Percentiles rank a stretch among this genome's conserved stretches.
Conservation (phyloP, 2,888 invertebrate species). For the Fragum fragum region DNA sequence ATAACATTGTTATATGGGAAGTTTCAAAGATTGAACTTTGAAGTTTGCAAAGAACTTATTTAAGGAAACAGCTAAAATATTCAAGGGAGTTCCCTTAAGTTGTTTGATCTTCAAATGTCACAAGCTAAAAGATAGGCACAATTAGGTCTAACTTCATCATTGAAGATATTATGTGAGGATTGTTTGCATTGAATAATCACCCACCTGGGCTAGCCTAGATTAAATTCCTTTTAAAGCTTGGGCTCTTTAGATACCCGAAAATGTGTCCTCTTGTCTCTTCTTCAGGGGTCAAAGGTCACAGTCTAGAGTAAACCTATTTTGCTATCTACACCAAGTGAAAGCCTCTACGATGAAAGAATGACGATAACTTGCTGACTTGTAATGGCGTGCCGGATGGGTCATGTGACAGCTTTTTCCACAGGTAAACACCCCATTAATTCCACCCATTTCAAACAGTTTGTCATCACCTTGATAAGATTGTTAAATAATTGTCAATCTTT, state of each 20-base stretch:
- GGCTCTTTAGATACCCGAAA: conserved; percentile 41
- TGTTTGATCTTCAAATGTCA: conserved; percentile 18
- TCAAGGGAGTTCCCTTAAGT: no score
- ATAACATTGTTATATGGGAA: no score
- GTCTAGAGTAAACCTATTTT: conserved; percentile 55
- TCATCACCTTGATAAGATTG: conserved; percentile 62
- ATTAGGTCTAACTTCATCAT: conserved; percentile 33
- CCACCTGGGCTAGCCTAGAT: conserved; percentile 62
- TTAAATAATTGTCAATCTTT: conserved; percentile 31
- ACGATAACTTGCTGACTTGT: conserved; percentile 35
- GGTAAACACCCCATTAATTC: conserved; percentile 56
- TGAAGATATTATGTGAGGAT: conserved; percentile 11
- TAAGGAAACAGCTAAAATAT: no score
- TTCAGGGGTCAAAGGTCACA: conserved; percentile 49
- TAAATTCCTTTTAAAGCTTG: conserved; percentile 43
- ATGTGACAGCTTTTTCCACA: conserved; percentile 20
- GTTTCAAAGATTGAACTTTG: no score
- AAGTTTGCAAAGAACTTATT: no score
- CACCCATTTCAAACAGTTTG: conserved; percentile 38
- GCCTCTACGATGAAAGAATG: conserved; percentile 13
- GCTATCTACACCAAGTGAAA: conserved; percentile 43
- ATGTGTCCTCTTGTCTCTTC: conserved; percentile 45
- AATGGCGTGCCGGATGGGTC: conserved; percentile 26
- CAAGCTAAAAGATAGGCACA: conserved; percentile 1
- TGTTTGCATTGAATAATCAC: conserved; percentile 56